Percentiles rank a stretch among this genome's conserved stretches.
Evolutionary conservation across 2,888 invertebrate species (phyloP).

Genomic region (Brachylomia viminalis): DNA sequence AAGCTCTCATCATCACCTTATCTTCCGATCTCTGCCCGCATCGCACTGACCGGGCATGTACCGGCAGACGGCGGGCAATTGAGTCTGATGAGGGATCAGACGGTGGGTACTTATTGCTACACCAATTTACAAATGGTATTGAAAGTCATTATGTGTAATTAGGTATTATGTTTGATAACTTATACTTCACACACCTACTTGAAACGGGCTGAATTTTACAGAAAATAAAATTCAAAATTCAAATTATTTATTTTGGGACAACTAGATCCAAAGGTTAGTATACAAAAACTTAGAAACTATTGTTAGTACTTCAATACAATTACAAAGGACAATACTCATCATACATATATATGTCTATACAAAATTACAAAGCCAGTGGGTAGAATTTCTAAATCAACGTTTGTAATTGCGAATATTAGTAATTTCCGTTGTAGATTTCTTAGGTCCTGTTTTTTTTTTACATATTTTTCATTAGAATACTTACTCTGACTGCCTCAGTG

Average conservation of each 20-base stretch:
- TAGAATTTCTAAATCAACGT: not conserved
- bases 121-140: conserved; percentile 45
- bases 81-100: conserved; percentile 67
- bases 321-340: no score
- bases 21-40: conserved; percentile 69
- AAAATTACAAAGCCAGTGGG: not conserved
- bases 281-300: no score
- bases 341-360: no score
- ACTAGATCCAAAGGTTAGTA: no score
- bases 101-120: conserved; percentile 50
- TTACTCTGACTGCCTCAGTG: no score
- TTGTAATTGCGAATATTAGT: not conserved
- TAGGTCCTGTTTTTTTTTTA: not conserved
- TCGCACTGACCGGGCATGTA: conserved; percentile 38
- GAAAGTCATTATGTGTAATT: conserved; percentile 30
- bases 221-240: no score
- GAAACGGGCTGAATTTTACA: not conserved
- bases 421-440: not conserved
- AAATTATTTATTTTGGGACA: no score
- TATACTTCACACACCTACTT: not conserved
- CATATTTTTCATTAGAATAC: not conserved
- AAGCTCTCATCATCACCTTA: conserved; percentile 54
- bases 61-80: conserved; percentile 58
- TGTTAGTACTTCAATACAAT: no score
- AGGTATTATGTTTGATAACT: not conserved